Evolutionary conservation across 2,113 vertebrate species (phyloP).

Genomic region (Erpornis zantholeuca): DNA sequence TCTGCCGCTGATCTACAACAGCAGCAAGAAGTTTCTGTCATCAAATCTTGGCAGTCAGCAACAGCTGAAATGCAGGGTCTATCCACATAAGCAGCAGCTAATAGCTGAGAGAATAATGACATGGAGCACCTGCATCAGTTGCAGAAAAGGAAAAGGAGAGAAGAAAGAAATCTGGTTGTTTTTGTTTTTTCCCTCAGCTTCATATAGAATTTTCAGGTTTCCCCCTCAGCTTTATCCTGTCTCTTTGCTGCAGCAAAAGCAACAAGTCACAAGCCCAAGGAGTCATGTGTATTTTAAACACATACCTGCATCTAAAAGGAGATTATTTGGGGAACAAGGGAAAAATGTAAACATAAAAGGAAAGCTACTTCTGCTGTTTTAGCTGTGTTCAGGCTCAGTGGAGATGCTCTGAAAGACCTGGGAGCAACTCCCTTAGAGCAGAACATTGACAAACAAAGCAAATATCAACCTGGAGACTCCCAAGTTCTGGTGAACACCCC

Average conservation of each 20-base stretch:
- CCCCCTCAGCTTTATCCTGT: not conserved
- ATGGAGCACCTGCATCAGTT: not conserved
- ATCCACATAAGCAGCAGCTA: not conserved
- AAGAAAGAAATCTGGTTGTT: too few relatives aligned
- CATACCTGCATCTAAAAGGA: not conserved
- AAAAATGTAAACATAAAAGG: not conserved
- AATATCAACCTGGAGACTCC: not conserved
- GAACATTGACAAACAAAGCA: not conserved
- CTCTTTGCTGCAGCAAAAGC: not conserved
- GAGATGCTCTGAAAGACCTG: not conserved
- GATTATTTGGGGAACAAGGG: not conserved
- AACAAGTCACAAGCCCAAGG: not conserved
- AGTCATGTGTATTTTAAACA: not conserved
- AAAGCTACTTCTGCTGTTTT: not conserved
- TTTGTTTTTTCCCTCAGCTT: not conserved
- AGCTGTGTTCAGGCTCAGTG: not conserved
- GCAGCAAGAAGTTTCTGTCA: not conserved
- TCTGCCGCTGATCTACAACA: not conserved
- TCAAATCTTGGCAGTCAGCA: not conserved
- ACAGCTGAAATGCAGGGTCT: not conserved
- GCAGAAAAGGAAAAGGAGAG: not conserved
- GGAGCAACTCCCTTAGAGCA: not conserved
- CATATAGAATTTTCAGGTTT: too few relatives aligned
- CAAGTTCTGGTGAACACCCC: not conserved
- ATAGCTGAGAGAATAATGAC: not conserved